These are phyloP conservation scores for Drosophila eohydei DNA, from an alignment of 2,888 invertebrate genomes.

Conservation along the genomic window DNA sequence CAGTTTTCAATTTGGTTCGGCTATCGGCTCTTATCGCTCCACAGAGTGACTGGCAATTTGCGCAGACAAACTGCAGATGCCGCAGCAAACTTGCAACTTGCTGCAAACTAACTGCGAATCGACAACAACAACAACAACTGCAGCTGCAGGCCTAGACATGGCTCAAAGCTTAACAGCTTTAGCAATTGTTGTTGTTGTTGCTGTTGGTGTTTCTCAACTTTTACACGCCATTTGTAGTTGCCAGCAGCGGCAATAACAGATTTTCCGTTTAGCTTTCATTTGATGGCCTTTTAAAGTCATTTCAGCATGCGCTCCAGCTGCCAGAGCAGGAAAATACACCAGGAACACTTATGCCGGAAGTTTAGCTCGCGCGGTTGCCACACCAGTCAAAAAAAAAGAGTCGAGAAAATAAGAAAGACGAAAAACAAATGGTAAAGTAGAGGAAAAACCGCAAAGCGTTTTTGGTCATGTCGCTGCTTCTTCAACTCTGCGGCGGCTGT, in stretches of 20 bases:
- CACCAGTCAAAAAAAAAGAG: constrained; percentile 36
- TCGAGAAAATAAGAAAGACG: not conserved
- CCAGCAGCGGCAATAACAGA: constrained; percentile 44
- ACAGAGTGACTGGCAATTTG: constrained; percentile 71
- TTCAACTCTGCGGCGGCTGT: constrained; percentile 35
- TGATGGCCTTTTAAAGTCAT: constrained; percentile 77
- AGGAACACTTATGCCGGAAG: constrained; percentile 51
- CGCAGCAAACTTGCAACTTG: constrained; percentile 55
- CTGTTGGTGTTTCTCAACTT: constrained; percentile 3
- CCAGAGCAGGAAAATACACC: constrained; percentile 24
- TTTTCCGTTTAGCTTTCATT: constrained; percentile 64
- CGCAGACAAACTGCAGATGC: constrained; percentile 75
- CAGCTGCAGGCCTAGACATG: constrained; percentile 42
- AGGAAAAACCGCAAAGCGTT: constrained; percentile 43
- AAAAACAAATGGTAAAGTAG: constrained; percentile 14
- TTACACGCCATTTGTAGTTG: constrained; percentile 43
- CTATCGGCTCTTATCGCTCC: constrained; percentile 65
- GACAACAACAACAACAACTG: constrained; percentile 25
- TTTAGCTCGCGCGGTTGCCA: constrained; percentile 43
- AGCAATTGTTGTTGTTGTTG: not conserved
- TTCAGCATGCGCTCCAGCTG: constrained; percentile 50
- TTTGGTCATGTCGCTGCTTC: constrained; percentile 39
- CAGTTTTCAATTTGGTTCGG: constrained; percentile 73
- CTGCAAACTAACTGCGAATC: constrained; percentile 52
- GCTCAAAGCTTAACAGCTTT: constrained; percentile 25